Base-by-base conservation (phyloP, 2,113 vertebrate species). In the Aspidoscelis tigris region DNA sequence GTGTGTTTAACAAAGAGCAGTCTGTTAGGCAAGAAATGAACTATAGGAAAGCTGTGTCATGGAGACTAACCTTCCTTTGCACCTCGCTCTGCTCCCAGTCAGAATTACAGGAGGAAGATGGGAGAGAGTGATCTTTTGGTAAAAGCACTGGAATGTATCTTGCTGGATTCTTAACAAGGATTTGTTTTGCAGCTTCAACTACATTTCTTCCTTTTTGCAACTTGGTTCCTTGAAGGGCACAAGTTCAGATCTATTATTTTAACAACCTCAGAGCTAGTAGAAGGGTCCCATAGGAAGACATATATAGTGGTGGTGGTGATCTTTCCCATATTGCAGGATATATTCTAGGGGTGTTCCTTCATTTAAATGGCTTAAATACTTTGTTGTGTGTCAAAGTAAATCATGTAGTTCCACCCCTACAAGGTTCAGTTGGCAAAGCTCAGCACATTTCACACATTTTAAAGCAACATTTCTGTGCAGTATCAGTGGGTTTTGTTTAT, bases 161-260 rank as follows among this genome's bases (percentile, higher is more conserved):
- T n/a, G 0, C 5, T 86, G 50, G 8, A 76, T 81, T 73, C 50
- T 12, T 4, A 79, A 70, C 88, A 77, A 55, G 26, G 20, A 20
- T 43, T 47, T 21, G 7, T 76, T 66, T 33, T 71, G 6, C 58
- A 7, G 20, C 47, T 83, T 68, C 55, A 14, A 24, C 7, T 80
- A 18, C 47, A 24, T 85, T 70, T 78, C 76, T 5, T 26, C 44
- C 83, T 26, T 85, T 53, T 76, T 86, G 39, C 66, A 71, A 22
- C 26, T 61, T n/a, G 16, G 41, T 47, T 86, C 26, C 50, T 82
- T 71, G 14, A 61, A 65, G 74, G 66, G 73, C 41, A 81, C 18
- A 77, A 81, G 75, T 81, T 71, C 79, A 77, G 16, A 14, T 71
- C 41, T 81, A 76, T 81, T 81, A 76, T 71, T 77, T 68, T 76